phyloP scores from a whole-genome alignment of 2,797 vertebrate species.

The Acrossocheilus fasciatus region DNA sequence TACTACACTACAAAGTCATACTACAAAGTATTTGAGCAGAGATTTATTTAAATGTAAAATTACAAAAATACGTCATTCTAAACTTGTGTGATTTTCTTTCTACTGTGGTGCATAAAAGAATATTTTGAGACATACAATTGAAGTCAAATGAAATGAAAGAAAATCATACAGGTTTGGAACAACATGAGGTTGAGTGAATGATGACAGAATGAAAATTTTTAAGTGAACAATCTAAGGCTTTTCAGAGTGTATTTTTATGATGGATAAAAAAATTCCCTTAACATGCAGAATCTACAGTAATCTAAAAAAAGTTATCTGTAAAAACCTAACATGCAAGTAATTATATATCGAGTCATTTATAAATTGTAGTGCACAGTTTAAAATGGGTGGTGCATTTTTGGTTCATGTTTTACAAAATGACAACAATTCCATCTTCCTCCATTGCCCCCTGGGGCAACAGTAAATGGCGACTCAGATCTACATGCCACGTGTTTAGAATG shows the following conservation, averaged over 20 bases:
- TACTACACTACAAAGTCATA: not conserved
- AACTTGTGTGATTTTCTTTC: not conserved
- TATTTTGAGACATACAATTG: not conserved
- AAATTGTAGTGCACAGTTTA: not conserved
- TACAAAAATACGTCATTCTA: not conserved
- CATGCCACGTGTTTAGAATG: slow-evolving; percentile 80
- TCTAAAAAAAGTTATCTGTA: not conserved
- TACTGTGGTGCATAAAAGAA: too few relatives aligned
- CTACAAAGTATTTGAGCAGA: not conserved
- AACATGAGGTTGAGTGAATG: not conserved
- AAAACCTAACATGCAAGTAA: not conserved
- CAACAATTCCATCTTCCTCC: slow-evolving; percentile 85
- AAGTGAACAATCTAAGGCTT: not conserved
- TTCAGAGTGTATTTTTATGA: not conserved
- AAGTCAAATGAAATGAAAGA: not conserved
- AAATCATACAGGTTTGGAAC: not conserved
- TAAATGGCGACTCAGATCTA: slow-evolving; percentile 82
- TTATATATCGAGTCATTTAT: not conserved
- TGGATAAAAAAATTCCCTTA: not conserved
- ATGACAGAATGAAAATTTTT: not conserved
- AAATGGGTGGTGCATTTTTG: not conserved
- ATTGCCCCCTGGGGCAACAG: slow-evolving; percentile 81
- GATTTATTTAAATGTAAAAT: not conserved
- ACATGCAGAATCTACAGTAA: not conserved
- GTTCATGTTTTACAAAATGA: slow-evolving; percentile 73